Evolutionary conservation across 1,140 invertebrate genomes (phyloP).

Genomic region (Caligus rogercresseyi): DNA sequence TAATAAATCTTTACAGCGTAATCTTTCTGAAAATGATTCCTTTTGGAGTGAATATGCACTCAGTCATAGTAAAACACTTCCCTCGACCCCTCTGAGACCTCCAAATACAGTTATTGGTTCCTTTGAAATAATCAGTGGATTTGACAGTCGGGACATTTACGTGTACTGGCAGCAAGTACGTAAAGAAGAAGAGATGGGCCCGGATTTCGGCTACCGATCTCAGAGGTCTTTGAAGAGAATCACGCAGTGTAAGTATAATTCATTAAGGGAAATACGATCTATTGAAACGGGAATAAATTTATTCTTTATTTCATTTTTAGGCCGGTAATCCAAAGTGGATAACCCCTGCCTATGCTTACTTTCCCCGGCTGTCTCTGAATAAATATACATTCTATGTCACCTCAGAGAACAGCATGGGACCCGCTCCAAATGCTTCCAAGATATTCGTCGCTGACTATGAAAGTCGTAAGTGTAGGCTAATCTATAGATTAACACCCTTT

Average conservation of each 20-base stretch:
- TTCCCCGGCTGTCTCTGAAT: slow-evolving; percentile 31
- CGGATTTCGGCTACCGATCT: neutral
- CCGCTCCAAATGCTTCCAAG: slow-evolving; percentile 35
- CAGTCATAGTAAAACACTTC: neutral
- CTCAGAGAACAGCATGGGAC: slow-evolving; percentile 39
- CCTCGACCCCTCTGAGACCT: neutral
- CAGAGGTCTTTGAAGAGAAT: neutral
- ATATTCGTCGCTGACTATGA: slow-evolving; percentile 39
- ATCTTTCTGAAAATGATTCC: neutral
- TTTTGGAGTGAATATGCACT: neutral
- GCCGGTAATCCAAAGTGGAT: slow-evolving; percentile 28
- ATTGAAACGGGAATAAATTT: no score
- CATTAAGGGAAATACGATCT: neutral
- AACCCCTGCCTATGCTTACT: slow-evolving; percentile 36
- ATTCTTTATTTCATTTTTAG: no score
- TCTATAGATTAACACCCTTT: neutral
- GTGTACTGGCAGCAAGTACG: neutral
- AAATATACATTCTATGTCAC: slow-evolving; percentile 36
- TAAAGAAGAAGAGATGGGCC: neutral
- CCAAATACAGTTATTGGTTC: neutral
- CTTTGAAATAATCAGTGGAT: neutral
- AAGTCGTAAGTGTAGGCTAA: slow-evolving; percentile 34
- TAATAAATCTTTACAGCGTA: neutral
- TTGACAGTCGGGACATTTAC: neutral
- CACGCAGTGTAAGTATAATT: neutral